A percentile compares a stretch with the other conserved stretches of the same genome.
phyloP scores from a whole-genome alignment of 1,140 invertebrate species.

The Drosophila ironensis region DNA sequence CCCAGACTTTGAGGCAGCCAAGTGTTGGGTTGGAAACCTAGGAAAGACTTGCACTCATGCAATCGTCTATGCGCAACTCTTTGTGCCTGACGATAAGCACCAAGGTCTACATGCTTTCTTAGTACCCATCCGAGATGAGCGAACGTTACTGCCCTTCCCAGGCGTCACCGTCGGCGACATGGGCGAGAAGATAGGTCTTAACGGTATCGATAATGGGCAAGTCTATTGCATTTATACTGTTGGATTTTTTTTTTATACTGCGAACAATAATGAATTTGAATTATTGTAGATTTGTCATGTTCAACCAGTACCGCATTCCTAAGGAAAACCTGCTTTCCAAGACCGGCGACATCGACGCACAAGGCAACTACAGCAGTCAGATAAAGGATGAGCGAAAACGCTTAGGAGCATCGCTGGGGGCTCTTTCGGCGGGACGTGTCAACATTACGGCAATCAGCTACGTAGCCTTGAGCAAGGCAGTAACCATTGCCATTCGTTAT shows the following conservation, averaged over 20 bases:
- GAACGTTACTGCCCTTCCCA: constrained; percentile 87
- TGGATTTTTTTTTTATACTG: background rate
- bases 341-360: constrained; percentile 91
- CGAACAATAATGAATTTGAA: background rate
- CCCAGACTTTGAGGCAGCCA: constrained; percentile 92
- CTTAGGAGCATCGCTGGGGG: constrained; percentile 92
- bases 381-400: constrained; percentile 90
- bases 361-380: constrained; percentile 90
- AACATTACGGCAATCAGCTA: constrained; percentile 83
- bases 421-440: constrained; percentile 90
- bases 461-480: constrained; percentile 83
- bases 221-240: too few species aligned
- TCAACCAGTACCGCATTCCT: constrained; percentile 92
- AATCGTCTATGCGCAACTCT: constrained; percentile 92
- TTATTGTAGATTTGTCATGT: constrained; percentile 88
- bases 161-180: constrained; percentile 91
- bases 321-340: constrained; percentile 91
- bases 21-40: constrained; percentile 88
- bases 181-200: constrained; percentile 91
- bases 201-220: constrained; percentile 92
- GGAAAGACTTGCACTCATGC: constrained; percentile 93
- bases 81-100: constrained; percentile 88
- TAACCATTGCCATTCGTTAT: constrained; percentile 92
- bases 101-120: constrained; percentile 92
- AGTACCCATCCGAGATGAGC: constrained; percentile 89